phyloP scores from a whole-genome alignment of 2,797 vertebrate genomes.

The Ptychadena robeensis region DNA sequence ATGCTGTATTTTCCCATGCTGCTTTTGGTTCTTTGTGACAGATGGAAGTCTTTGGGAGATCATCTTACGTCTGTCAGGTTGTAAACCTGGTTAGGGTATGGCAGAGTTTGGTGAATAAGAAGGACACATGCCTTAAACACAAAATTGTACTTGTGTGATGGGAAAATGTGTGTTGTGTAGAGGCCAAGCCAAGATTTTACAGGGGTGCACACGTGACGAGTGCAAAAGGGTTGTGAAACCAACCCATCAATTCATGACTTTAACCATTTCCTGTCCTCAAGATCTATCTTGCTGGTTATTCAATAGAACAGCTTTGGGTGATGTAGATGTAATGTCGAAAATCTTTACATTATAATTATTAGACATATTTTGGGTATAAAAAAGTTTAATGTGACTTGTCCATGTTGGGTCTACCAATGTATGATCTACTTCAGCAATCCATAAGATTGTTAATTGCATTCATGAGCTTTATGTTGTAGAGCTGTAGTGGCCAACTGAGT shows the following conservation, averaged over 20 bases:
- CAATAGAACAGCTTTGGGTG: background rate
- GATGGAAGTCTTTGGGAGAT: conserved; percentile 39
- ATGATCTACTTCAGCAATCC: too few relatives aligned
- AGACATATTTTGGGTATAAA: too few relatives aligned
- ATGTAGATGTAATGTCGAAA: too few relatives aligned
- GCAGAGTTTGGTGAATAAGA: conserved; percentile 48
- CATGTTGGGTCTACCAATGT: too few relatives aligned
- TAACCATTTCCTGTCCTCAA: background rate
- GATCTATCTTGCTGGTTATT: background rate
- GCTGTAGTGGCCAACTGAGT: too few relatives aligned
- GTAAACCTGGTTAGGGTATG: conserved; percentile 51
- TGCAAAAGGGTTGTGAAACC: background rate
- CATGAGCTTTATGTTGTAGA: too few relatives aligned
- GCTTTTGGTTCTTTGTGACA: conserved; percentile 39
- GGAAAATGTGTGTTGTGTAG: background rate
- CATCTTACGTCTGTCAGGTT: conserved; percentile 49
- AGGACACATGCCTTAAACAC: conserved; percentile 33
- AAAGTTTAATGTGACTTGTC: too few relatives aligned
- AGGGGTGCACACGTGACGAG: background rate
- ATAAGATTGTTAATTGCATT: too few relatives aligned
- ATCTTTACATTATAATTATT: too few relatives aligned
- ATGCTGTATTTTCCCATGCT: conserved; percentile 30
- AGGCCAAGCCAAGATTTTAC: conserved; percentile 1
- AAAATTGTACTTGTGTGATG: background rate
- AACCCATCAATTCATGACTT: background rate